phyloP scores from a whole-genome alignment of 2,888 invertebrate species.

The Melieria omissa region DNA sequence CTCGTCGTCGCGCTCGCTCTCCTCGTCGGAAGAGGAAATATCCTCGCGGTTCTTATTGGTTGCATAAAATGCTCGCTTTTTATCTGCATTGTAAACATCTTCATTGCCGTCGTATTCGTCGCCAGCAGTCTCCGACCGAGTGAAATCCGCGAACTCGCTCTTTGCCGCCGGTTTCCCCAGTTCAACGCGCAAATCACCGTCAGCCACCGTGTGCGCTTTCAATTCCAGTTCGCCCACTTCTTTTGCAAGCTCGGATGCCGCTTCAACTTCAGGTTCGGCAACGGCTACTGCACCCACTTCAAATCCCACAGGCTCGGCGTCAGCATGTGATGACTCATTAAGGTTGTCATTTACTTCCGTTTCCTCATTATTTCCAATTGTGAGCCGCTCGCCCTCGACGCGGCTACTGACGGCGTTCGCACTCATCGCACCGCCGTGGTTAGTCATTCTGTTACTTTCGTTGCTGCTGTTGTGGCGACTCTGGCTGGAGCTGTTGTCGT shows the following conservation, averaged over 20 bases:
- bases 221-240: constrained; percentile 8
- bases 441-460: constrained; percentile 22
- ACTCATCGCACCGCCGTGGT: constrained; percentile 13
- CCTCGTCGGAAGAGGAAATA: constrained; percentile 56
- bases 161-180: constrained; percentile 21
- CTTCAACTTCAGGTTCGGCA: constrained; percentile 28
- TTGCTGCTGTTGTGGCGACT: constrained; percentile 40
- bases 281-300: constrained; percentile 26
- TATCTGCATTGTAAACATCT: constrained; percentile 32
- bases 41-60: constrained; percentile 55
- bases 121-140: constrained; percentile 22
- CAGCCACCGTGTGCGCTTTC: constrained; percentile 10
- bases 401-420: background rate
- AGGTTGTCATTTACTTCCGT: constrained; percentile 54
- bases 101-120: constrained; percentile 19
- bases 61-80: constrained; percentile 15
- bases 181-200: constrained; percentile 38
- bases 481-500: constrained; percentile 28
- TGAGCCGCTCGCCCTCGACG: constrained; percentile 16
- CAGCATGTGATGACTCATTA: constrained; percentile 50
- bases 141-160: constrained; percentile 34
- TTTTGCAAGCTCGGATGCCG: background rate
- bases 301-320: constrained; percentile 24
- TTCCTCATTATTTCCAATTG: constrained; percentile 56
- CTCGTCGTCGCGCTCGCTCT: constrained; percentile 42